Evolutionary conservation across 2,797 vertebrate species (phyloP).

Genomic region (Oreonectes daqikongensis): DNA sequence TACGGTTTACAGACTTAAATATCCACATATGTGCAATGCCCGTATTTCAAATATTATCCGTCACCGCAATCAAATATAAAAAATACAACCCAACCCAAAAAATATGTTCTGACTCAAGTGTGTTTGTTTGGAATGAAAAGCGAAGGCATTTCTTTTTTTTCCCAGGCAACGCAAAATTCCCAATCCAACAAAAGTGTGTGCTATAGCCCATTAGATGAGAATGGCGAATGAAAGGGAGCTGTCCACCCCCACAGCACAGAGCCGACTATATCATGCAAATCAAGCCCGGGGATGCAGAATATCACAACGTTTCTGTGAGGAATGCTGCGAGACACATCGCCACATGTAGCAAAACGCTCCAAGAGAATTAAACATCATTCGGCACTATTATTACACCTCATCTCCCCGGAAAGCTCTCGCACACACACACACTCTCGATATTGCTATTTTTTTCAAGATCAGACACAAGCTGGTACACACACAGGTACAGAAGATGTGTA

Average conservation of each 20-base stretch:
- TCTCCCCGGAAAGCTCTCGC: slow-evolving; percentile 44
- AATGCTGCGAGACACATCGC: slow-evolving; percentile 51
- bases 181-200: slow-evolving; percentile 44
- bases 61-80: slow-evolving; percentile 7
- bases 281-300: slow-evolving; percentile 51
- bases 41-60: slow-evolving; percentile 6
- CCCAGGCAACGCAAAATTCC: slow-evolving; percentile 44
- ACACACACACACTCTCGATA: slow-evolving; percentile 24
- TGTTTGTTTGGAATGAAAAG: not conserved
- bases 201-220: slow-evolving; percentile 48
- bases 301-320: slow-evolving; percentile 54
- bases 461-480: slow-evolving; percentile 28
- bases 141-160: slow-evolving; percentile 1
- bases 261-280: slow-evolving; percentile 59
- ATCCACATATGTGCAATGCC: not conserved
- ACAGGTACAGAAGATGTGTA: slow-evolving; percentile 42
- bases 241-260: slow-evolving; percentile 49
- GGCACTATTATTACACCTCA: slow-evolving; percentile 53
- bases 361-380: slow-evolving; percentile 58
- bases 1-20: not conserved
- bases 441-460: slow-evolving; percentile 37
- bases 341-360: slow-evolving; percentile 52
- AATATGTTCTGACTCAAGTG: not conserved
- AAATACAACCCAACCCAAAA: slow-evolving; percentile 1
- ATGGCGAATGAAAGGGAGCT: slow-evolving; percentile 45